These are phyloP conservation scores for Enteromius mattozi DNA, from an alignment of 2,797 vertebrate genomes.

Conservation along the genomic window DNA sequence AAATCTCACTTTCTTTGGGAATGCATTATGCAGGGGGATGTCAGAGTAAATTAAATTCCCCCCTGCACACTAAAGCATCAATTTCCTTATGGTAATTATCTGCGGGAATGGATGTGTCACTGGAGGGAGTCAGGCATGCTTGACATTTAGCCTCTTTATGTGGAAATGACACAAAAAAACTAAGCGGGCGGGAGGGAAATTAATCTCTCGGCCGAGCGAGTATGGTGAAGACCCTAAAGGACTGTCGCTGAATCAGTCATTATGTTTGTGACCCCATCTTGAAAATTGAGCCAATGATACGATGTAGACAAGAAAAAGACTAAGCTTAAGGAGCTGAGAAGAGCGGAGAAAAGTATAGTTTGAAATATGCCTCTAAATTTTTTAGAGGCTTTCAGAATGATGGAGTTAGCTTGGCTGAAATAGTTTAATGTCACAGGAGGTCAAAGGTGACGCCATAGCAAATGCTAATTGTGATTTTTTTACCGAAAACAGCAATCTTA, in stretches of 20 bases:
- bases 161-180: slow-evolving; percentile 91
- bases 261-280: slow-evolving; percentile 88
- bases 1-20: slow-evolving; percentile 95
- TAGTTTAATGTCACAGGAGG: not conserved
- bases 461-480: not conserved
- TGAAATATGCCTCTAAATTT: not conserved
- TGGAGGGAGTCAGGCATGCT: slow-evolving; percentile 95
- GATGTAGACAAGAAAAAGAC: slow-evolving; percentile 78
- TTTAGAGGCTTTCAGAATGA: not conserved
- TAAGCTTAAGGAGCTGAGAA: slow-evolving; percentile 29
- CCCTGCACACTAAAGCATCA: slow-evolving; percentile 98
- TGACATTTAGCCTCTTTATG: slow-evolving; percentile 99
- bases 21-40: slow-evolving; percentile 97
- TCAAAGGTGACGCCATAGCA: not conserved
- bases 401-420: not conserved
- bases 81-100: slow-evolving; percentile 99
- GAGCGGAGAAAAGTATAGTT: slow-evolving; percentile 16
- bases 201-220: slow-evolving; percentile 91
- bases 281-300: slow-evolving; percentile 91
- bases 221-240: slow-evolving; percentile 88
- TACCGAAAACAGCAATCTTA: not conserved
- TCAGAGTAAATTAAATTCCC: slow-evolving; percentile 99
- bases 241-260: slow-evolving; percentile 89
- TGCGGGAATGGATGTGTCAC: slow-evolving; percentile 99
- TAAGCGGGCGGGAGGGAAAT: slow-evolving; percentile 97